Evolutionary conservation across 2,113 vertebrate species (phyloP), one percentile per base, ranked within the genome.

Genomic region (Pelobates fuscus): DNA sequence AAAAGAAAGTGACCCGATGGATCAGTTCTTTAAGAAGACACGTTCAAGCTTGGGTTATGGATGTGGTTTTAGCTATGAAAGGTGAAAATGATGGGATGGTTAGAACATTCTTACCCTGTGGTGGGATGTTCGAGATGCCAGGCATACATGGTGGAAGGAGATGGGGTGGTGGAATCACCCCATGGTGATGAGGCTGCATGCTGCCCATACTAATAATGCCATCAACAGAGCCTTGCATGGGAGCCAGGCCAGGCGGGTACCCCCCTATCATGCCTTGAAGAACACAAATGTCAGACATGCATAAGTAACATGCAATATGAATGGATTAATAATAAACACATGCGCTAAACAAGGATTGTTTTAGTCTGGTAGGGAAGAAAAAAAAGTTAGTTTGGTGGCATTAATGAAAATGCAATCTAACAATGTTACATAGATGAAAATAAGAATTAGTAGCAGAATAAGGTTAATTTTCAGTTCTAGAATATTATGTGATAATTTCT

Each of bases 151-250:
- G 90, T 78, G 91, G 91, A 87, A 94, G 92, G 91, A 94, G 94
- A 82, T 91, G 94, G 90, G 93, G 92, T 88, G 92, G 90, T 82
- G 92, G 88, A 82, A 87, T 80, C 89, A 93, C 86, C 93, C 93
- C 93, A 88, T 91, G 94, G 91, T 91, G 94, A 95, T 94, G 94
- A 90, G 89, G 91, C 86, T 92, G 92, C 90, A 95, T 95, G 94
- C 91, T 93, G 92, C 93, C 88, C 93, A 96, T 92, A 93, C 92
- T 95, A 95, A 95, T 85, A 94, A 95, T 94, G 92, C 94, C 93
- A 91, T 94, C 93, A 92, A 93, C 86, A 88, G 91, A 89, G 91
- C 91, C 92, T 90, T 90, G 92, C 85, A 86, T 90, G 88, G 91
- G 92, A 85, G 93, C 91, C 93, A 95, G 92, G 91, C 91, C 90